phyloP scores from a whole-genome alignment of 2,113 vertebrate species.

The Stigmatopora nigra region DNA sequence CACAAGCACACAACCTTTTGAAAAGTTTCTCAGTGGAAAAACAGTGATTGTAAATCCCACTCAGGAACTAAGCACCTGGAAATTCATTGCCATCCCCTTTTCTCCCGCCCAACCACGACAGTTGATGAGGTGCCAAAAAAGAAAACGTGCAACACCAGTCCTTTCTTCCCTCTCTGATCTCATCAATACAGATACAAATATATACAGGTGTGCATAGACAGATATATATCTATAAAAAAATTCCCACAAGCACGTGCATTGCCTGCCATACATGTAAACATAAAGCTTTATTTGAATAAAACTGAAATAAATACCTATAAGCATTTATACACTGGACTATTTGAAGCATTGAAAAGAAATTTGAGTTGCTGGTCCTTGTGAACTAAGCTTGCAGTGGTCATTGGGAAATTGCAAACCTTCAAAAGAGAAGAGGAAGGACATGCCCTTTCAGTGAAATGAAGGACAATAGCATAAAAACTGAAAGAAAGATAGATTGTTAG shows the following conservation, averaged over 20 bases:
- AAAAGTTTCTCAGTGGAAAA: neutral
- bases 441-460: too few relatives aligned
- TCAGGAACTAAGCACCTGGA: slow-evolving; percentile 18
- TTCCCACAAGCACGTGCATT: neutral
- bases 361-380: too few relatives aligned
- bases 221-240: neutral
- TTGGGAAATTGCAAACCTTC: too few relatives aligned
- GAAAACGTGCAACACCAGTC: slow-evolving; percentile 32
- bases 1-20: neutral
- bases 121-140: slow-evolving; percentile 48
- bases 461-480: too few relatives aligned
- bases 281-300: neutral
- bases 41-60: slow-evolving; percentile 26
- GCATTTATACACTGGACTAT: too few relatives aligned
- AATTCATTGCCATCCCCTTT: slow-evolving; percentile 24
- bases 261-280: neutral
- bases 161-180: slow-evolving; percentile 3
- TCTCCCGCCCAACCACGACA: neutral
- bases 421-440: too few relatives aligned
- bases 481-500: too few relatives aligned
- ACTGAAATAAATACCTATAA: too few relatives aligned
- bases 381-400: too few relatives aligned
- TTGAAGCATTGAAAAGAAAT: too few relatives aligned
- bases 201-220: too few relatives aligned
- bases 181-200: slow-evolving; percentile 6